Evolutionary conservation across 92 coral and sea anemone species (phyloP), one percentile per base, ranked within the genome.

Genomic region (Chrysogorgia sp.): DNA sequence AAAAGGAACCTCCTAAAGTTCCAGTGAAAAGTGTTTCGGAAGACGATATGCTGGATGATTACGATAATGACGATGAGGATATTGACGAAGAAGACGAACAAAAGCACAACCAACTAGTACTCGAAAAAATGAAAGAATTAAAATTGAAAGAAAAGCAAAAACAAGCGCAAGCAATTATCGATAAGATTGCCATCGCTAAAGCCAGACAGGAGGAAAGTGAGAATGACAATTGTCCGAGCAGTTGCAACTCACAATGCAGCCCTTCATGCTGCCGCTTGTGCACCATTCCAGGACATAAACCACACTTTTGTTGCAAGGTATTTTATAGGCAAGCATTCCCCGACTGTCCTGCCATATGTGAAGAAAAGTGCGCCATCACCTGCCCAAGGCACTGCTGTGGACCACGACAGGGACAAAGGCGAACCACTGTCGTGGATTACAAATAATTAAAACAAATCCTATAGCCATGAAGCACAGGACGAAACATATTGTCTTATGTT

Each of bases 351-450:
- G 47, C 78, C 7, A 52, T 71, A 30, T 71, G 78, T 32, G 78
- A 71, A 30, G 63, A 71, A 24, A 71, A 55, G 53, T 71, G 78
- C 34, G 63, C 50, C 34, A 6, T 0, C 2, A 2, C 78, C 14
- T 71, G 78, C 58, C 78, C 78, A 10, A 50, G 78, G 52, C 63
- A 63, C 0, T 71, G 78, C 31, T 71, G 78, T 22, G 78, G 78
- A 13, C 78, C 78, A 1, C 47, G 78, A 17, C 62, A 57, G 32
- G 9, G 23, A 23, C 34, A 30, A 15, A 14, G 23, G 63, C 63
- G 9, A 6, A 47, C 53, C n/a, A 47, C 10, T 6, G 2, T 47
- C 15, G 53, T 47, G 53, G 53, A 12, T 7, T 47, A 47, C 7
- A 47, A 7, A 47, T n/a, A 15, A 15, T 2, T 15, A 47, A 6